Conservation (phyloP, 2,888 invertebrate genomes). For the Drosophila buzzatii region DNA sequence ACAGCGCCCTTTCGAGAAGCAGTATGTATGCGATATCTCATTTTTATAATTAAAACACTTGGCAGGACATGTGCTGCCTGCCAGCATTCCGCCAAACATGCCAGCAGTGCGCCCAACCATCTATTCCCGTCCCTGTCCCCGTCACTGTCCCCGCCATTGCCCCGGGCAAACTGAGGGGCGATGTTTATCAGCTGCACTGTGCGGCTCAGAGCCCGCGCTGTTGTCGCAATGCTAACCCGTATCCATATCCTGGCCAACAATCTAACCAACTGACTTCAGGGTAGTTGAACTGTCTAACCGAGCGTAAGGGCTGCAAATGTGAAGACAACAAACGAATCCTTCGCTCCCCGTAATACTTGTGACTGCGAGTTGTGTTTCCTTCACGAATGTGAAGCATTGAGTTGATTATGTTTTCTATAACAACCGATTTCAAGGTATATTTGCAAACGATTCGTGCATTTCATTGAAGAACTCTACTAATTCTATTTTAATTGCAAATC, state of each 20-base stretch:
- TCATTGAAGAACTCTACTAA: not conserved
- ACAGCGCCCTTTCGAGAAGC: slow-evolving; percentile 34
- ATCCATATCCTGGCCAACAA: slow-evolving; percentile 70
- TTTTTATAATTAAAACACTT: slow-evolving; percentile 80
- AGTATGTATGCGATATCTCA: slow-evolving; percentile 71
- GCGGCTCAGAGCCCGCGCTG: slow-evolving; percentile 46
- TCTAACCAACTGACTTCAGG: slow-evolving; percentile 64
- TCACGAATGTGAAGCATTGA: not conserved
- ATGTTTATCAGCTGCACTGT: slow-evolving; percentile 70
- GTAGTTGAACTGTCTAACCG: slow-evolving; percentile 64
- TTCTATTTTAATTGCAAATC: not conserved
- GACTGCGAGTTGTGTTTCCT: not conserved
- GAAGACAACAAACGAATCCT: slow-evolving; percentile 26
- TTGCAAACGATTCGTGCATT: not conserved
- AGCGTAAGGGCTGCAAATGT: slow-evolving; percentile 31
- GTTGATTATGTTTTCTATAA: not conserved
- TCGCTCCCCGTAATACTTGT: not conserved
- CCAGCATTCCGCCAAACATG: slow-evolving; percentile 68
- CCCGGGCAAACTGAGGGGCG: slow-evolving; percentile 41
- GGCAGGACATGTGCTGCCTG: slow-evolving; percentile 76
- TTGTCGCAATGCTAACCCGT: slow-evolving; percentile 59
- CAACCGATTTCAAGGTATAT: not conserved
- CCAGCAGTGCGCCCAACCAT: slow-evolving; percentile 66
- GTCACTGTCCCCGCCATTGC: not conserved
- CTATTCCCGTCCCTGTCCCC: not conserved